Conservation (phyloP, 2,797 vertebrate genomes). For the Eptatretus atami region DNA sequence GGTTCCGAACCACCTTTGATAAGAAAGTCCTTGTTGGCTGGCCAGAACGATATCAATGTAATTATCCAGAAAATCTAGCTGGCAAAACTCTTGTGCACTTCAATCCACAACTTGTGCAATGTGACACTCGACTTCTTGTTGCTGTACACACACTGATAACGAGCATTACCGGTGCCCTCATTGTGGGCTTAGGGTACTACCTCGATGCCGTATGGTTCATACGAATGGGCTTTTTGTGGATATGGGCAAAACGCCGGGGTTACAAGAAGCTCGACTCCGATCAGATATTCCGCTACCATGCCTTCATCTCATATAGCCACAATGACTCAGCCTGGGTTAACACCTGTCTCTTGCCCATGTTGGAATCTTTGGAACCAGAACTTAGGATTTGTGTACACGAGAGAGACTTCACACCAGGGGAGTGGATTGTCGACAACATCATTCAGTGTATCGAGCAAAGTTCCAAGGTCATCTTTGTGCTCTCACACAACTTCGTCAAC, state of each 20-base stretch:
- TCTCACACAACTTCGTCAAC: constrained; percentile 8
- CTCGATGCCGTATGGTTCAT: constrained; percentile 1
- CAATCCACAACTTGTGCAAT: neutral
- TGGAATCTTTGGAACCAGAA: constrained; percentile 6
- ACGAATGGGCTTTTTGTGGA: constrained; percentile 1
- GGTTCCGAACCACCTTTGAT: constrained; percentile 1
- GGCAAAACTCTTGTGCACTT: constrained; percentile 1
- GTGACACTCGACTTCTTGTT: neutral
- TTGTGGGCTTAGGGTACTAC: neutral
- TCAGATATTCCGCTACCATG: constrained; percentile 6
- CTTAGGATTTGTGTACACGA: constrained; percentile 8
- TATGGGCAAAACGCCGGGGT: neutral
- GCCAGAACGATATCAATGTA: neutral
- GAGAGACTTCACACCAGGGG: constrained; percentile 9
- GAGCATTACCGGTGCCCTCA: neutral
- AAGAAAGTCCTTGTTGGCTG: neutral
- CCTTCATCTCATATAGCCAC: constrained; percentile 9
- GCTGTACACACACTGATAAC: neutral
- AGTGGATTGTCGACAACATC: constrained; percentile 8
- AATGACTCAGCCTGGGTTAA: constrained; percentile 8
- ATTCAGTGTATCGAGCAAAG: constrained; percentile 8
- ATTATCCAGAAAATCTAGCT: neutral
- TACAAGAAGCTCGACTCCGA: too few species aligned
- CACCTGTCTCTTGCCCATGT: constrained; percentile 6
- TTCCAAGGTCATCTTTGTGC: constrained; percentile 8